Percentiles rank a stretch among this genome's conserved stretches.
These are phyloP conservation scores for Papilio dardanus DNA, from an alignment of 1,140 invertebrate genomes.

Conservation along the genomic window DNA sequence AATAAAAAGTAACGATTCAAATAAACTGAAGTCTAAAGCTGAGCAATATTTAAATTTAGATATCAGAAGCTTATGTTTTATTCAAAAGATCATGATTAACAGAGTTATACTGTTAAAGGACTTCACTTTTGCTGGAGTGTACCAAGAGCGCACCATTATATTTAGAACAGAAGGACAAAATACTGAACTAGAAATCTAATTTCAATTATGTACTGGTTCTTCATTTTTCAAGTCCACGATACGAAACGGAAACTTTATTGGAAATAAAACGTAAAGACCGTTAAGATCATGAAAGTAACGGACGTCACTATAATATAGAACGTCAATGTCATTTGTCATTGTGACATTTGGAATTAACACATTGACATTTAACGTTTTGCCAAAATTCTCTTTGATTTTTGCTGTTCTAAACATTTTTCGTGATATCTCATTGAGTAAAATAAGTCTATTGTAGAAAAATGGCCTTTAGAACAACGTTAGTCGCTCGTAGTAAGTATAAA, in stretches of 20 bases:
- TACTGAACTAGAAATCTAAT: too few relatives aligned
- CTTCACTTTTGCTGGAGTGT: too few relatives aligned
- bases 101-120: too few relatives aligned
- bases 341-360: not conserved
- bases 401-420: not conserved
- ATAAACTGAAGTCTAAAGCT: not conserved
- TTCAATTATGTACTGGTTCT: not conserved
- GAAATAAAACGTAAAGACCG: too few relatives aligned
- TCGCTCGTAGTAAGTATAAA: constrained; percentile 57
- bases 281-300: not conserved
- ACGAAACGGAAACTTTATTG: not conserved
- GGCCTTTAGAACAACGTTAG: constrained; percentile 68
- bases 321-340: not conserved
- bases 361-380: not conserved
- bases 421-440: not conserved
- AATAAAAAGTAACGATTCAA: not conserved
- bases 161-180: too few relatives aligned
- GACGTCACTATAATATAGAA: not conserved
- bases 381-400: not conserved
- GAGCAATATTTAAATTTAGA: not conserved
- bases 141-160: too few relatives aligned
- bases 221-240: not conserved
- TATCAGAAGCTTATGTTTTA: too few relatives aligned
- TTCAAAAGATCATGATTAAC: too few relatives aligned
- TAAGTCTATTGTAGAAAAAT: constrained; percentile 45